Conservation (phyloP, 2,888 invertebrate species). For the Halictus quadricinctus region DNA sequence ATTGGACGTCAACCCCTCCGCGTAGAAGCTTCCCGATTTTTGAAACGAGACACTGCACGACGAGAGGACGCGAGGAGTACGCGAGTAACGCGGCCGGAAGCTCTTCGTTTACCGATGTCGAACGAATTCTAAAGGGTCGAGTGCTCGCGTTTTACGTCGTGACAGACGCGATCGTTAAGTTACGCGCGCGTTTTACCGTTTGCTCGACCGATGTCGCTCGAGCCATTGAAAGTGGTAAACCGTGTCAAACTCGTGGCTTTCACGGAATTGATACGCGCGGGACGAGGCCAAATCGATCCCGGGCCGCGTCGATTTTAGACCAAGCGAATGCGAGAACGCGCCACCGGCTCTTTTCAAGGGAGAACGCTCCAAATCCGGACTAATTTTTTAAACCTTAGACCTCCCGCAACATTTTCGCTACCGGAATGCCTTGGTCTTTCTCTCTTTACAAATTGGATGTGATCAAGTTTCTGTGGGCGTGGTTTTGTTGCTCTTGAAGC, state of each 20-base stretch:
- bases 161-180: neutral
- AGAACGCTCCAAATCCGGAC: neutral
- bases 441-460: neutral
- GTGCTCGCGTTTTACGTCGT: conserved; percentile 5
- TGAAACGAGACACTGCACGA: neutral
- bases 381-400: neutral
- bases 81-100: conserved; percentile 4
- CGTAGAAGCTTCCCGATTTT: neutral
- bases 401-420: neutral
- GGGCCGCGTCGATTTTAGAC: conserved; percentile 10
- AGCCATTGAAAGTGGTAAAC: conserved; percentile 24
- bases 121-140: conserved; percentile 5
- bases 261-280: conserved; percentile 36
- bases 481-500: neutral
- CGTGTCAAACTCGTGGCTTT: conserved; percentile 42
- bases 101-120: conserved; percentile 10
- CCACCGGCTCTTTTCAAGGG: neutral
- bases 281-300: neutral
- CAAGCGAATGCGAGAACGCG: neutral
- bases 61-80: neutral
- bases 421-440: neutral
- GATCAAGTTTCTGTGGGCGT: neutral
- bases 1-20: neutral
- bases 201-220: neutral
- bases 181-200: conserved; percentile 20